A percentile compares a stretch with the other conserved stretches of the same genome.
phyloP scores from a whole-genome alignment of 2,888 invertebrate genomes.

The Dasypogon diadema region DNA sequence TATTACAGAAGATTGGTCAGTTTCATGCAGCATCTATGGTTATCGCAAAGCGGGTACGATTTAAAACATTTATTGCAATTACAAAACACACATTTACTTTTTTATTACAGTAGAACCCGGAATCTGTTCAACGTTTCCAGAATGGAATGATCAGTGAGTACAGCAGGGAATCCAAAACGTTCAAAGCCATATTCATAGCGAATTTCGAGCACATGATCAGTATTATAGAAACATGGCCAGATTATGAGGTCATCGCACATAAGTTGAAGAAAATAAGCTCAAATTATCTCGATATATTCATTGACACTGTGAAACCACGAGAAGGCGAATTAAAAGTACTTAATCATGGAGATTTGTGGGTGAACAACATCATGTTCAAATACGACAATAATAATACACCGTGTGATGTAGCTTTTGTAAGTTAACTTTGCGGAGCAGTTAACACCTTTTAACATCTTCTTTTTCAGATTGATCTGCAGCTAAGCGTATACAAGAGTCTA shows the following conservation, averaged over 20 bases:
- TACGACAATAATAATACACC: constrained; percentile 66
- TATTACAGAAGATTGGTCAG: constrained; percentile 70
- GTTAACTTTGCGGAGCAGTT: constrained; percentile 55
- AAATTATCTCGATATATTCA: constrained; percentile 24
- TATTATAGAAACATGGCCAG: constrained; percentile 55
- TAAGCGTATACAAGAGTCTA: constrained; percentile 55
- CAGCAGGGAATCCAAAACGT: background rate
- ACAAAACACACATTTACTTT: constrained; percentile 21
- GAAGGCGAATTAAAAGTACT: constrained; percentile 62
- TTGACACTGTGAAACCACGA: constrained; percentile 4
- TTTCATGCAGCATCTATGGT: constrained; percentile 72
- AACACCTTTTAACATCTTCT: background rate
- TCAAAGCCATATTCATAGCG: constrained; percentile 52
- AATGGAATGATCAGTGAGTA: constrained; percentile 52
- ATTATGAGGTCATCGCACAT: constrained; percentile 54
- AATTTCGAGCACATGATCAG: constrained; percentile 55
- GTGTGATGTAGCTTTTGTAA: constrained; percentile 69
- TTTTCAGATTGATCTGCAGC: constrained; percentile 58
- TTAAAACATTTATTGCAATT: background rate
- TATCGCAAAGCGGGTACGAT: constrained; percentile 69
- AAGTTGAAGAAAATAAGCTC: constrained; percentile 51
- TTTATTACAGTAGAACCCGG: constrained; percentile 57
- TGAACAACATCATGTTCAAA: constrained; percentile 70
- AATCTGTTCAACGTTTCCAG: constrained; percentile 53
- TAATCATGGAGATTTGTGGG: constrained; percentile 71